These are phyloP conservation scores for Pandemis heparana DNA, from an alignment of 2,888 invertebrate species.

Conservation along the genomic window DNA sequence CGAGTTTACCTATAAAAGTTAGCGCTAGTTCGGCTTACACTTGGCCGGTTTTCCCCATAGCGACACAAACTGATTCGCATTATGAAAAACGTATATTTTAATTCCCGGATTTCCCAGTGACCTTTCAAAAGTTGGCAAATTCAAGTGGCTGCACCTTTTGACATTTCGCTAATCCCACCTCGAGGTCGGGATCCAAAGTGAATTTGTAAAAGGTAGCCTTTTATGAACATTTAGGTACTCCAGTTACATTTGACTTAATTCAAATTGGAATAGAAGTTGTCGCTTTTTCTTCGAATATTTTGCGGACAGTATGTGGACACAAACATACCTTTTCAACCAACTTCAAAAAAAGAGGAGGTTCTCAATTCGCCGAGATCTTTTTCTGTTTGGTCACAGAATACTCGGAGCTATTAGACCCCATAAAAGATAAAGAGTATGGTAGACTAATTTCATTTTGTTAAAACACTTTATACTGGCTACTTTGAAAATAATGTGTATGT, in stretches of 20 bases:
- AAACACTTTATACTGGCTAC: no score
- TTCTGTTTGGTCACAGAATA: no score
- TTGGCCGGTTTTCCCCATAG: background rate
- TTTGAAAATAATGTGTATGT: no score
- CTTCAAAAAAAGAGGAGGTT: no score
- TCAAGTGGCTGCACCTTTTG: background rate
- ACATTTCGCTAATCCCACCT: slow-evolving; percentile 21
- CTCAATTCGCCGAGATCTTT: no score
- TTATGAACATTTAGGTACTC: slow-evolving; percentile 13
- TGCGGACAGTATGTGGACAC: background rate
- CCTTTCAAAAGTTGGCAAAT: slow-evolving; percentile 23
- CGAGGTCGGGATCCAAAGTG: slow-evolving; percentile 8
- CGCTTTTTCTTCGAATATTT: background rate
- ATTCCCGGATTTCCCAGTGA: background rate
- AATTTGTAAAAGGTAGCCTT: slow-evolving; percentile 21
- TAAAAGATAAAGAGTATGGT: no score
- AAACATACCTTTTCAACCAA: no score
- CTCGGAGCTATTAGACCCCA: no score
- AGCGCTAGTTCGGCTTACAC: background rate
- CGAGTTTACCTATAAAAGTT: no score
- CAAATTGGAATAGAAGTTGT: background rate
- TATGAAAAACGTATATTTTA: slow-evolving; percentile 25
- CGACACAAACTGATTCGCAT: slow-evolving; percentile 14
- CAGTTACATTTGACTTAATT: background rate
- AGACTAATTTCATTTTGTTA: no score